Base-by-base conservation (phyloP, 2,113 vertebrate species). In the Melospiza georgiana region DNA sequence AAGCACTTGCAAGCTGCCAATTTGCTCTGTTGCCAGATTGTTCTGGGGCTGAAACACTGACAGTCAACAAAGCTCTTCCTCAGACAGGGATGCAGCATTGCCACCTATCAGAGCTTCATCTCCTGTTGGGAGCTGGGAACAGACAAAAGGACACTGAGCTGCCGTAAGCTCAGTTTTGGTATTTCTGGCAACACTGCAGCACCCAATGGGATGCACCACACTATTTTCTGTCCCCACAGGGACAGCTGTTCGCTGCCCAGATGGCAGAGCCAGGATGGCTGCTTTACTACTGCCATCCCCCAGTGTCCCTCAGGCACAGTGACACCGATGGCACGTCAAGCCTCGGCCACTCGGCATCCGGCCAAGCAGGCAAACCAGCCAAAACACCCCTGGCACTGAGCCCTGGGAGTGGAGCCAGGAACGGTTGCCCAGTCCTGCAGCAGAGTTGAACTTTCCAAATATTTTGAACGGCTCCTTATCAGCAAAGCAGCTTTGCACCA, bases 381-480 rank as follows among this genome's bases (percentile, higher is more conserved):
- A 79, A 43, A 94, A 86, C 5, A 1, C 5, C 46, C 23, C 75
- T 79, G 86, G 91, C 62, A 15, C 37, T 1, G 6, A 72, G 78
- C 71, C 43, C 71, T 11, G 30, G 46, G 51, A 82, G 9, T 1
- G 6, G 6, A 91, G 61, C 65, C 81, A 81, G 66, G 28, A 84
- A 23, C 21, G 22, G n/a, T 0, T 74, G 61, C 75, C 57, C 83
- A 73, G 63, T 63, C 58, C 62, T 6, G 25, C 41, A 80, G 80
- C 75, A 77, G 46, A 90, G 35, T 7, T 81, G 67, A 67, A 86
- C 84, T 86, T 77, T 49, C 46, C 48, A 94, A 93, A 90, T 58
- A 74, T 52, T 95, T 23, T 88, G 55, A 95, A 80, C 72, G 66
- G 80, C 65, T 91, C 54, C 80, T 92, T 90, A 94, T 89, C 87